Percentiles rank a stretch among this genome's conserved stretches.
Conservation (phyloP, 2,797 vertebrate genomes). For the Erethizon dorsatum region DNA sequence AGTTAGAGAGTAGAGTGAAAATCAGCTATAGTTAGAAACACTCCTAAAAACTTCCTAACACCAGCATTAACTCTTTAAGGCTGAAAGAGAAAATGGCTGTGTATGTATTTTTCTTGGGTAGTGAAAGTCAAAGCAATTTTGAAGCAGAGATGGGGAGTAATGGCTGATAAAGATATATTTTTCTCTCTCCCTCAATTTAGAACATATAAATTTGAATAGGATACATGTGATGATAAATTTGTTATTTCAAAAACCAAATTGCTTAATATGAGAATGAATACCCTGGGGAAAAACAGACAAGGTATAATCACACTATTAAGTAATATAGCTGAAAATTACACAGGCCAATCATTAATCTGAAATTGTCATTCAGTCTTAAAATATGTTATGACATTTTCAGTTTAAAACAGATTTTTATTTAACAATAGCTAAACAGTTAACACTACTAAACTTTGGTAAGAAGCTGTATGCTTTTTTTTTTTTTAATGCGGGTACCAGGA, state of each 20-base stretch:
- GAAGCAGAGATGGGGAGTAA: not conserved
- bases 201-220: not conserved
- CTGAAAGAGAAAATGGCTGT: not conserved
- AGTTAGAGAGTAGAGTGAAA: not conserved
- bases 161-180: not conserved
- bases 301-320: constrained; percentile 1
- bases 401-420: not conserved
- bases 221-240: not conserved
- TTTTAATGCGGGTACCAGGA: too few relatives aligned
- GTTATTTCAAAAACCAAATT: not conserved
- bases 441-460: not conserved
- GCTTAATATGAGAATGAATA: constrained; percentile 9
- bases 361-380: not conserved
- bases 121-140: not conserved
- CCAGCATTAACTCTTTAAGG: not conserved
- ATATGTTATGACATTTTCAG: not conserved
- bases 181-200: constrained; percentile 2
- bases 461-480: not conserved
- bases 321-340: not conserved
- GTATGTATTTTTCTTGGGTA: not conserved
- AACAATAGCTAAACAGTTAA: not conserved
- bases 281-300: not conserved
- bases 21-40: not conserved
- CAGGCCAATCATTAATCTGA: not conserved
- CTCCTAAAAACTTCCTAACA: not conserved